Conservation (phyloP, 2,888 invertebrate genomes). For the Xanthorhoe spadicearia region DNA sequence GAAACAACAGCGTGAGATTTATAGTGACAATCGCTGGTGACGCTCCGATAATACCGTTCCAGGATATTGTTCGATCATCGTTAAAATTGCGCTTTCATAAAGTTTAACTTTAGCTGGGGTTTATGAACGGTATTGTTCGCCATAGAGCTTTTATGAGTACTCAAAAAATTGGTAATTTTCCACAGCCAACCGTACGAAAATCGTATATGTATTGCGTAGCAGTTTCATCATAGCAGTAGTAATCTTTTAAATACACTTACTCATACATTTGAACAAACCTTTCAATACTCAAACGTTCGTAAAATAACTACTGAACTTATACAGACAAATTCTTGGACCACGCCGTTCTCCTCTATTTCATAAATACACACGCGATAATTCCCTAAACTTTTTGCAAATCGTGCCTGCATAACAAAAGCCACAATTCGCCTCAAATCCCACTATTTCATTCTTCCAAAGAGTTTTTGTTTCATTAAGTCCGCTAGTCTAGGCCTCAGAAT, state of each 20-base stretch:
- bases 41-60: constrained; percentile 38
- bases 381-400: constrained; percentile 15
- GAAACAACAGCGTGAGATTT: constrained; percentile 53
- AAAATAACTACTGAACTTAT: neutral
- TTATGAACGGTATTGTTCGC: constrained; percentile 30
- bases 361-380: neutral
- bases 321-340: neutral
- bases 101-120: constrained; percentile 28
- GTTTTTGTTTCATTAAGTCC: constrained; percentile 75
- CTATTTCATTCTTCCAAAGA: constrained; percentile 66
- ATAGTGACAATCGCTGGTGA: constrained; percentile 44
- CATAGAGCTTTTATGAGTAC: constrained; percentile 9
- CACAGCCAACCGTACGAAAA: neutral
- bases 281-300: neutral
- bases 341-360: too few relatives aligned
- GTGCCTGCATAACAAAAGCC: constrained; percentile 42
- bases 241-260: neutral
- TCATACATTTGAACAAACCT: neutral
- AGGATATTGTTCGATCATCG: constrained; percentile 41
- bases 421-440: constrained; percentile 56
- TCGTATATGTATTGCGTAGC: neutral
- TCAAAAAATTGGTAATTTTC: constrained; percentile 1
- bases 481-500: constrained; percentile 66
- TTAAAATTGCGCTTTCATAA: constrained; percentile 37
- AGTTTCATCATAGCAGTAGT: neutral